Conservation (phyloP, 2,888 invertebrate species). For the Pollenia amentaria region DNA sequence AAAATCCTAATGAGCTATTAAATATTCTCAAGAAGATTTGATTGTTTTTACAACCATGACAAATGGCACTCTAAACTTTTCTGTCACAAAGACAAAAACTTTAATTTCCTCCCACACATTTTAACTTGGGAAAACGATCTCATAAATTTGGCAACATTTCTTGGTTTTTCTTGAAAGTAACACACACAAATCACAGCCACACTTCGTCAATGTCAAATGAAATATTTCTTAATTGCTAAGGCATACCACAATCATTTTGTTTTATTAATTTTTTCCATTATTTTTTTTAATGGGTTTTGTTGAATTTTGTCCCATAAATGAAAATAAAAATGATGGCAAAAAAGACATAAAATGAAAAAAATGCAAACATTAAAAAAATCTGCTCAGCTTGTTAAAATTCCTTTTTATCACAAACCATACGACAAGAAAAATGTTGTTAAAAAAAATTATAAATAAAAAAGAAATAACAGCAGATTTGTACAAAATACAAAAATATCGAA, state of each 20-base stretch:
- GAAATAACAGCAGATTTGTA: conserved; percentile 60
- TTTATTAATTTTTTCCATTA: conserved; percentile 47
- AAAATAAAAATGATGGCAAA: conserved; percentile 53
- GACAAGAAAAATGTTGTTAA: conserved; percentile 71
- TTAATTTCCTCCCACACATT: conserved; percentile 32
- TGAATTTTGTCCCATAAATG: conserved; percentile 53
- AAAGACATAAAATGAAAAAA: conserved; percentile 69
- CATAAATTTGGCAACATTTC: conserved; percentile 25
- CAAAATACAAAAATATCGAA: conserved; percentile 37
- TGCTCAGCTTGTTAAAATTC: conserved; percentile 82
- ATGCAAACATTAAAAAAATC: conserved; percentile 79
- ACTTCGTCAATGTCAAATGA: conserved; percentile 73
- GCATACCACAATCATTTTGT: conserved; percentile 72
- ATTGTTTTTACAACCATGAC: conserved; percentile 18
- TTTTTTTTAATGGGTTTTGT: conserved; percentile 23
- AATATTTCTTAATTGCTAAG: conserved; percentile 74
- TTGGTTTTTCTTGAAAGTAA: conserved; percentile 35
- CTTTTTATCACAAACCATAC: conserved; percentile 75
- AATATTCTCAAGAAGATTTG: conserved; percentile 4
- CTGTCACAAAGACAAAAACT: background rate
- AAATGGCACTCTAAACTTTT: conserved; percentile 10
- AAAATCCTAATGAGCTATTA: conserved; percentile 2
- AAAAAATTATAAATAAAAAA: conserved; percentile 50
- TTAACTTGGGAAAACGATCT: conserved; percentile 8
- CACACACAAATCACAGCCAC: conserved; percentile 72